Percentiles rank a stretch among this genome's conserved stretches.
Conservation (phyloP, 2,797 vertebrate genomes). For the Aulostomus chinensis region DNA sequence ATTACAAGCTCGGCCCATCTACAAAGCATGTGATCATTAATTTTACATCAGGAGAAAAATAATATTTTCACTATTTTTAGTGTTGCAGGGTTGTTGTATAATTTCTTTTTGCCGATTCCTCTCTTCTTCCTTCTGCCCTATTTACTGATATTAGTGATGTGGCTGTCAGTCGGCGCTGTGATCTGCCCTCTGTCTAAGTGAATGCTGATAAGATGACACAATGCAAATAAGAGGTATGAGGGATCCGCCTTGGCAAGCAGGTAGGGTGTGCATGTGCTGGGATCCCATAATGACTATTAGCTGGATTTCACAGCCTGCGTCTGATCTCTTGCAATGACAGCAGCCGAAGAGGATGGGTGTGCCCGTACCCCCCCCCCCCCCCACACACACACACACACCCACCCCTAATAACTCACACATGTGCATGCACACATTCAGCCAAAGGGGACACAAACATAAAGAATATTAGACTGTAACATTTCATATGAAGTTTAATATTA, state of each 20-base stretch:
- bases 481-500: conserved; percentile 14
- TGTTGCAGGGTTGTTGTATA: conserved; percentile 22
- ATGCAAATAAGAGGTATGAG: conserved; percentile 72
- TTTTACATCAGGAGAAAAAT: conserved; percentile 64
- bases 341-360: conserved; percentile 65
- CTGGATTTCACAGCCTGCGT: conserved; percentile 81
- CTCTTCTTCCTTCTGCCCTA: conserved; percentile 34
- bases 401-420: conserved; percentile 48
- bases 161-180: conserved; percentile 58
- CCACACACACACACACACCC: too few species aligned
- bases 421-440: conserved; percentile 20
- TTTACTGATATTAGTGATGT: conserved; percentile 65
- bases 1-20: conserved; percentile 28
- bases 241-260: conserved; percentile 69
- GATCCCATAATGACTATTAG: conserved; percentile 82
- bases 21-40: conserved; percentile 59
- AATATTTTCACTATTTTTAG: conserved; percentile 48
- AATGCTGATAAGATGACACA: conserved; percentile 78
- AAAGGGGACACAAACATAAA: conserved; percentile 20
- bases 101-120: conserved; percentile 43
- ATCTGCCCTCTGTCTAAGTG: conserved; percentile 64
- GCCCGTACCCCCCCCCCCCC: conserved; percentile 56
- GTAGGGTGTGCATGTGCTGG: conserved; percentile 57
- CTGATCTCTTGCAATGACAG: conserved; percentile 79
- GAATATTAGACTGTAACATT: conserved; percentile 12